Percentiles rank a stretch among this genome's conserved stretches.
These are phyloP conservation scores for Heliornis fulica DNA, from an alignment of 2,113 vertebrate genomes.

Conservation along the genomic window DNA sequence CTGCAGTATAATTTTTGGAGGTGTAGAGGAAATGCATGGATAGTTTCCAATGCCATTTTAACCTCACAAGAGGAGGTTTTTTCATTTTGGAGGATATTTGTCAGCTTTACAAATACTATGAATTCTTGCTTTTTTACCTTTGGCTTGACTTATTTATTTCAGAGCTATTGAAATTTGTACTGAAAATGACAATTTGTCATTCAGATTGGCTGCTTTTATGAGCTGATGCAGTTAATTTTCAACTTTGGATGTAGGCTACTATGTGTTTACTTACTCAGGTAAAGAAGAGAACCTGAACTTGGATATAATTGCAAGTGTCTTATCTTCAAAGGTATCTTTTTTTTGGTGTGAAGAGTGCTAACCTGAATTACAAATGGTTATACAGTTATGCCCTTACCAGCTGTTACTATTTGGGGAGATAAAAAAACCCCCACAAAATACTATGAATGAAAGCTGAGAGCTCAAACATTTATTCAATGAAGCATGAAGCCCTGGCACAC, in stretches of 20 bases:
- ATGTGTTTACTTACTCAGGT: not conserved
- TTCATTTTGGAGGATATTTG: not conserved
- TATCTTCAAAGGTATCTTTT: not conserved
- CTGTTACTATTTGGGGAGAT: not conserved
- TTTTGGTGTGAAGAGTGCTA: not conserved
- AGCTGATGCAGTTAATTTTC: not conserved
- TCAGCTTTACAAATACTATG: not conserved
- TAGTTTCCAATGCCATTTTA: not conserved
- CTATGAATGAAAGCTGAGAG: not conserved
- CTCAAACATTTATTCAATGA: not conserved
- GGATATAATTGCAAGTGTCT: not conserved
- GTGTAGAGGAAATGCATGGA: not conserved
- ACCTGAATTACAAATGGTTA: not conserved
- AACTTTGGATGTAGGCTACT: not conserved
- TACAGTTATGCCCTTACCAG: not conserved
- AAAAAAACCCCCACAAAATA: not conserved
- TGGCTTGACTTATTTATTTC: not conserved
- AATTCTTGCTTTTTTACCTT: not conserved
- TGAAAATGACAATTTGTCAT: not conserved
- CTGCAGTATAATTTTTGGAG: not conserved
- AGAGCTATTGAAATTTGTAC: not conserved
- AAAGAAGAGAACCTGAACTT: not conserved
- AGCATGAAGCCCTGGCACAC: not conserved
- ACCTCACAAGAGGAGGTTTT: not conserved
- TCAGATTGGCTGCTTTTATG: not conserved